Conservation (phyloP, 1,140 invertebrate genomes). For the Diachasmimorpha longicaudata region DNA sequence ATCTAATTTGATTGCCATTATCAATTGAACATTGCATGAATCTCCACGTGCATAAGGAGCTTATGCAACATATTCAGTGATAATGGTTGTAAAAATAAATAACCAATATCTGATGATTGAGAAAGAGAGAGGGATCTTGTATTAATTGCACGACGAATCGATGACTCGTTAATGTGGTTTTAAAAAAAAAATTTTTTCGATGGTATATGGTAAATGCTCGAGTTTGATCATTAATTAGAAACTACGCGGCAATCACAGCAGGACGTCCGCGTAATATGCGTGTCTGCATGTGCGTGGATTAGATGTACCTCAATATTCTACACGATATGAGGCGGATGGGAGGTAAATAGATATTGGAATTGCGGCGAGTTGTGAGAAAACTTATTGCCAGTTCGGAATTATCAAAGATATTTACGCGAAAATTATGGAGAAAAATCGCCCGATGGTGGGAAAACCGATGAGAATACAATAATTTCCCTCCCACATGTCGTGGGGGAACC, state of each 20-base stretch:
- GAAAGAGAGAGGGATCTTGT: neutral
- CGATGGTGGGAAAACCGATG: too few relatives aligned
- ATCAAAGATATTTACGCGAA: neutral
- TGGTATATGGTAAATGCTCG: neutral
- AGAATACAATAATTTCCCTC: too few relatives aligned
- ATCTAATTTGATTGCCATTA: slow-evolving; percentile 9
- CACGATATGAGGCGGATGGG: neutral
- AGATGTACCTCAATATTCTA: neutral
- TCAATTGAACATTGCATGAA: neutral
- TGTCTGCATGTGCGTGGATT: neutral
- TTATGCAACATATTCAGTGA: neutral
- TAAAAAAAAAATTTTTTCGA: neutral
- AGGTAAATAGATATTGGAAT: neutral
- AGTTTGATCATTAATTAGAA: slow-evolving; percentile 6
- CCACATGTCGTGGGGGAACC: too few relatives aligned
- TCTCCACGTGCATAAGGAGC: neutral
- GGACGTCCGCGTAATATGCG: slow-evolving; percentile 8
- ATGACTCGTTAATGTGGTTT: neutral
- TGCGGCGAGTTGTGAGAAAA: neutral
- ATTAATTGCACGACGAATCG: slow-evolving; percentile 4
- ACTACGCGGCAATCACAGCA: slow-evolving; percentile 1
- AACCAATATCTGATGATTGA: neutral
- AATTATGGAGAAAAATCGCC: too few relatives aligned
- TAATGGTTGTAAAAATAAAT: neutral
- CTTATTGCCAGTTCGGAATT: neutral